Conservation (phyloP, 2,888 invertebrate species). For the Lasioglossum zephyrum region DNA sequence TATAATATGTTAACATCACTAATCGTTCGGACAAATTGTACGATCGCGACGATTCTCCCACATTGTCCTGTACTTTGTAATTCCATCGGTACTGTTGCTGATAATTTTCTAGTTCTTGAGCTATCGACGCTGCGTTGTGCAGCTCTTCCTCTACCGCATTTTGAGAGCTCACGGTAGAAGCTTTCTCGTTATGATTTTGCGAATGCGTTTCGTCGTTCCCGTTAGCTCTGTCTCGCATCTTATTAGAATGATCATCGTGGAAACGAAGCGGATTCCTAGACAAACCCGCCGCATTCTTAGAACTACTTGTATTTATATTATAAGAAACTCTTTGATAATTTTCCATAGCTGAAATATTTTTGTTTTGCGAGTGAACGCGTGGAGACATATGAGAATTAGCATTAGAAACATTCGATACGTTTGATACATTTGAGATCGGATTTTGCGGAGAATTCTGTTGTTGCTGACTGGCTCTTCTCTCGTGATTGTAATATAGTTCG, state of each 20-base stretch:
- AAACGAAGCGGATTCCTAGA: slow-evolving; percentile 16
- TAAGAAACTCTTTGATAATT: slow-evolving; percentile 42
- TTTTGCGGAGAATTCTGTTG: slow-evolving; percentile 77
- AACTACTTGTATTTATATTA: slow-evolving; percentile 28
- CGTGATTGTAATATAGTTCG: slow-evolving; percentile 87
- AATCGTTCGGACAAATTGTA: slow-evolving; percentile 87
- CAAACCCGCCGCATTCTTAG: slow-evolving; percentile 22
- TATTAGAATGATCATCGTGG: slow-evolving; percentile 12
- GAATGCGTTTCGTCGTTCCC: slow-evolving; percentile 16
- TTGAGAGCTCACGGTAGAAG: slow-evolving; percentile 46
- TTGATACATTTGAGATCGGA: slow-evolving; percentile 61
- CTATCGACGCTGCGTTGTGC: slow-evolving; percentile 60
- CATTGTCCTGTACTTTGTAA: slow-evolving; percentile 67
- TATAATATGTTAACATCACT: slow-evolving; percentile 86
- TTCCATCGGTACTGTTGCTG: slow-evolving; percentile 65
- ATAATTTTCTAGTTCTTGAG: slow-evolving; percentile 65
- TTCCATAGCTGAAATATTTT: slow-evolving; percentile 48
- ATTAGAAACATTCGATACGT: slow-evolving; percentile 36
- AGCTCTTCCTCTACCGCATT: slow-evolving; percentile 71
- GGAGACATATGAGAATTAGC: slow-evolving; percentile 29
- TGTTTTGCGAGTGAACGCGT: slow-evolving; percentile 40
- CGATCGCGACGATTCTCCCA: slow-evolving; percentile 84
- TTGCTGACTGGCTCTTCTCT: slow-evolving; percentile 84
- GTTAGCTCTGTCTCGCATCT: slow-evolving; percentile 38
- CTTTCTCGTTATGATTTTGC: slow-evolving; percentile 38